phyloP scores from a whole-genome alignment of 2,797 vertebrate species.

The Galagoides demidoff region DNA sequence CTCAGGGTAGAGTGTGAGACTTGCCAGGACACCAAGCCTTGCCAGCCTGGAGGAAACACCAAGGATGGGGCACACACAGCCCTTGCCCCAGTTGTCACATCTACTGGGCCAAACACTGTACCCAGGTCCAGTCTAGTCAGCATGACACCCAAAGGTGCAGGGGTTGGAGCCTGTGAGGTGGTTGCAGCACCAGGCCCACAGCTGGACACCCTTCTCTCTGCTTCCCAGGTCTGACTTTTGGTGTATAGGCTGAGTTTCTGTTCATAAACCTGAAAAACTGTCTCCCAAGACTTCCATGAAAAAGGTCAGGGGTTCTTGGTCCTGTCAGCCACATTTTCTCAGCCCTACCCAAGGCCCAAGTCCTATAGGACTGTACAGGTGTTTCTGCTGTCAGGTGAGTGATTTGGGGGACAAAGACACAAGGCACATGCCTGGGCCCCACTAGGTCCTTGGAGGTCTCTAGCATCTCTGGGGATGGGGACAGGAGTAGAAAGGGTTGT shows the following conservation, averaged over 20 bases:
- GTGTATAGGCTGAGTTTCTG: not conserved
- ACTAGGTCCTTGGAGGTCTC: not conserved
- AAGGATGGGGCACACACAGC: fast-evolving
- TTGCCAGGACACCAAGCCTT: not conserved
- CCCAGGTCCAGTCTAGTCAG: not conserved
- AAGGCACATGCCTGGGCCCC: not conserved
- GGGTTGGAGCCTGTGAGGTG: not conserved
- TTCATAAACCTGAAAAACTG: not conserved
- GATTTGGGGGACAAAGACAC: not conserved
- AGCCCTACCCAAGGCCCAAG: not conserved
- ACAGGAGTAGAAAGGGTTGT: not conserved
- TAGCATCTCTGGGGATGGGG: not conserved
- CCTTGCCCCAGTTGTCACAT: fast-evolving
- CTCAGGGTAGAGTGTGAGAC: fast-evolving
- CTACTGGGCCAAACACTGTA: not conserved
- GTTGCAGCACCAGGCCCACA: not conserved
- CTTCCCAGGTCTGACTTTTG: not conserved
- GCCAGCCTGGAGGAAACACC: fast-evolving
- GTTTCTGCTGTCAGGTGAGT: not conserved
- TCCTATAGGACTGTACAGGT: not conserved
- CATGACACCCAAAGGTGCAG: not conserved
- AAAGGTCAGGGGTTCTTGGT: not conserved
- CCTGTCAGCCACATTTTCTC: not conserved
- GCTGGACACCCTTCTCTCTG: not conserved
- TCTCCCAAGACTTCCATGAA: not conserved